These are phyloP conservation scores for Sorex fumeus DNA, from an alignment of 2,113 vertebrate species.

Conservation along the genomic window DNA sequence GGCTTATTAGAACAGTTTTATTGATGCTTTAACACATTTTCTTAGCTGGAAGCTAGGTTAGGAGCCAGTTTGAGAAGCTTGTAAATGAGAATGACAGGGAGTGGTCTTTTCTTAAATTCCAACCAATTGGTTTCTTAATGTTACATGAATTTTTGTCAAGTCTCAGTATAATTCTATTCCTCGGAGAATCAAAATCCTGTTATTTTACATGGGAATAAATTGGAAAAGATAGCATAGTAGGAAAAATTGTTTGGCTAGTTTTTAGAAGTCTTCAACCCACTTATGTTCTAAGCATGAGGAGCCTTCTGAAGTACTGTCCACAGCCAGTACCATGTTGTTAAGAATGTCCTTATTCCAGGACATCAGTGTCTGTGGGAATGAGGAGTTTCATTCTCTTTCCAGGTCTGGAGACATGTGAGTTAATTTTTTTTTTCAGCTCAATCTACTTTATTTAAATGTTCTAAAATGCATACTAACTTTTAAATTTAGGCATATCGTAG, in stretches of 20 bases:
- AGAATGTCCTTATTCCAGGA: not conserved
- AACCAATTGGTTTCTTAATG: constrained; percentile 76
- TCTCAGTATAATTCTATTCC: constrained; percentile 46
- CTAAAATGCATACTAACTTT: constrained; percentile 22
- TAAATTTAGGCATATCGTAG: not conserved
- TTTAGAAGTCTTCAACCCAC: not conserved
- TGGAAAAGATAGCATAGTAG: not conserved
- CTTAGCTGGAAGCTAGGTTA: constrained; percentile 89
- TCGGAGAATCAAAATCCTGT: not conserved
- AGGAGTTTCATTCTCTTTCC: not conserved
- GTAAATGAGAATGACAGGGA: constrained; percentile 85
- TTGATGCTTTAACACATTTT: constrained; percentile 88
- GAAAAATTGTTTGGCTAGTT: not conserved
- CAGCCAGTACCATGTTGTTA: not conserved
- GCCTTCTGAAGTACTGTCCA: not conserved
- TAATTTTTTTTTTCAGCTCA: constrained; percentile 43
- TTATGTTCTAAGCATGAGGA: not conserved
- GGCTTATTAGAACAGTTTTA: constrained; percentile 89
- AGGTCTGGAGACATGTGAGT: not conserved
- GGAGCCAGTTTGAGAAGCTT: constrained; percentile 87
- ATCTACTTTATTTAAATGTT: constrained; percentile 77
- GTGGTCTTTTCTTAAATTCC: constrained; percentile 78
- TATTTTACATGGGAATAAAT: not conserved
- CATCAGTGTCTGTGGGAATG: not conserved
- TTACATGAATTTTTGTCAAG: constrained; percentile 49